phyloP scores from a whole-genome alignment of 2,888 invertebrate genomes.

The Electrophaes corylata region DNA sequence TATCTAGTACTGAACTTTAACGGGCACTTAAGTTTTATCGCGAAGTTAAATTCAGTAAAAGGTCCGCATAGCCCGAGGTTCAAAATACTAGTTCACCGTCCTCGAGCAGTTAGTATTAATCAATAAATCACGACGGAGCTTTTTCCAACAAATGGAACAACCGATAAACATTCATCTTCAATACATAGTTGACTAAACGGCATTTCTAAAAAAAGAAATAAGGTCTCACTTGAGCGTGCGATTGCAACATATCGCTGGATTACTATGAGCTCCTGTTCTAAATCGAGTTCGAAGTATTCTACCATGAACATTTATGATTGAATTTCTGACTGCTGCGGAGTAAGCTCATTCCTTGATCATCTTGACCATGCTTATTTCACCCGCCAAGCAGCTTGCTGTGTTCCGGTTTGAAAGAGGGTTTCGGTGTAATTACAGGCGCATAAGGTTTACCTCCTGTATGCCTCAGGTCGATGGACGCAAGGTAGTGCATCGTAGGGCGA shows the following conservation, averaged over 20 bases:
- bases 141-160: constrained; percentile 58
- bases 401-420: too few relatives aligned
- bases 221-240: constrained; percentile 60
- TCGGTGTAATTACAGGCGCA: too few relatives aligned
- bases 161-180: constrained; percentile 69
- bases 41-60: constrained; percentile 37
- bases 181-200: constrained; percentile 70
- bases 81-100: constrained; percentile 29
- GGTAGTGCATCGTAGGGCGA: too few relatives aligned
- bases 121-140: constrained; percentile 56
- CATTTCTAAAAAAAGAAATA: constrained; percentile 61
- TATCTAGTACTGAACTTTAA: constrained; percentile 34
- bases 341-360: neutral
- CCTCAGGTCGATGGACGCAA: too few relatives aligned
- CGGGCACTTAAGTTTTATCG: constrained; percentile 40
- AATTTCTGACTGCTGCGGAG: neutral
- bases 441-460: too few relatives aligned
- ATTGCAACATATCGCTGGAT: constrained; percentile 49
- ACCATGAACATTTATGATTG: neutral
- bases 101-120: constrained; percentile 41
- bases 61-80: constrained; percentile 31
- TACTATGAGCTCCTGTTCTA: constrained; percentile 29
- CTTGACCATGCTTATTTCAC: too few relatives aligned
- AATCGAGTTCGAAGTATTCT: constrained; percentile 17
- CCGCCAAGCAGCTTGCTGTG: too few relatives aligned